Evolutionary conservation across 2,888 invertebrate species (phyloP), one percentile per base, ranked within the genome.

Genomic region (Yponomeuta plumbellus): DNA sequence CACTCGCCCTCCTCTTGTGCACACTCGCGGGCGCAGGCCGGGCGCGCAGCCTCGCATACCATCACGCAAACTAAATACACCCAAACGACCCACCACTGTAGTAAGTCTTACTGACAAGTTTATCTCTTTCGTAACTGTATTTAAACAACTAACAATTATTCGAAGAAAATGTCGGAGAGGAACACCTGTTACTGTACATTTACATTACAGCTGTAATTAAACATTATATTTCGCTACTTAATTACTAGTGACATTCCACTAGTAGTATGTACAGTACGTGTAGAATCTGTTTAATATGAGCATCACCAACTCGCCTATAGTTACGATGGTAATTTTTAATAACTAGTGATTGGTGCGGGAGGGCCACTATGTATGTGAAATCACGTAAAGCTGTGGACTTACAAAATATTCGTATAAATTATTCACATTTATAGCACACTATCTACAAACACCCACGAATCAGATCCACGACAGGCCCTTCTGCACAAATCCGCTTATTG

Each of bases 401-500:
- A 91, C 87, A 90, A 86, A 86, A 86, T 89, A 90, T 84, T 91
- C 88, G 89, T 90, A 89, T 89, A 90, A 90, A 90, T 89, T 90
- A 90, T 90, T 88, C 89, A 90, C 90, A 89, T 88, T 88, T 88
- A 89, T 88, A 88, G 90, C 88, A 89, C 86, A 89, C 85, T 91
- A 91, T 89, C 89, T 89, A 90, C 89, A 89, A 80, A 86, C 86
- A 88, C 82, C 84, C 88, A 83, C 84, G 78, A 75, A 77, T 83
- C 82, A 83, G 80, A 79, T 79, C 81, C 84, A 83, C 83, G 78
- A 74, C 74, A 79, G 88, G 84, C 86, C 86, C 88, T 84, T 75
- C 83, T 75, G 85, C 85, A 84, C 78, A 81, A 84, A 88, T 85
- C 83, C 76, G 72, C 83, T 83, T 83, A 86, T 73, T 72, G 75